Evolutionary conservation across 2,888 invertebrate species (phyloP).

Genomic region (Glyphotaelius pellucidus): DNA sequence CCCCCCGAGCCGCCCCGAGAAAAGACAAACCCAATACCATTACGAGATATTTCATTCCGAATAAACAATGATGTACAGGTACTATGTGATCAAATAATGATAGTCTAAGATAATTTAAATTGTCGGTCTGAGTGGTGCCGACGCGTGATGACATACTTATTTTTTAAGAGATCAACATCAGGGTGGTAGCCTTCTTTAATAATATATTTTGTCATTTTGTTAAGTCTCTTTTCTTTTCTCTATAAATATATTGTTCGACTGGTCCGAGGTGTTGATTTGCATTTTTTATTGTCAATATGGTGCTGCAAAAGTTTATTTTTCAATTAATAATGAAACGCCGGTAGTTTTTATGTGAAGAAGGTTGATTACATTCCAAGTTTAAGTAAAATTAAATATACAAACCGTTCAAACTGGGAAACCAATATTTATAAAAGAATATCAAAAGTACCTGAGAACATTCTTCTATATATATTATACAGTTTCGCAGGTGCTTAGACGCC

Average conservation of each 20-base stretch:
- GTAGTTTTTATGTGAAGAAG: background rate
- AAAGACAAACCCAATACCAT: slow-evolving; percentile 63
- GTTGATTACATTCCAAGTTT: slow-evolving; percentile 2
- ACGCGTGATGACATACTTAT: slow-evolving; percentile 53
- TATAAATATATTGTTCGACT: slow-evolving; percentile 9
- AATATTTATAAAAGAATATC: background rate
- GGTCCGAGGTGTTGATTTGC: background rate
- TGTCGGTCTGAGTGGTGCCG: slow-evolving; percentile 10
- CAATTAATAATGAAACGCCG: background rate
- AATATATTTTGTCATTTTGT: slow-evolving; percentile 52
- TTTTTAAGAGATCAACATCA: slow-evolving; percentile 50
- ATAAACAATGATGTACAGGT: slow-evolving; percentile 60
- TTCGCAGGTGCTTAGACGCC: background rate
- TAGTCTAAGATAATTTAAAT: slow-evolving; percentile 35
- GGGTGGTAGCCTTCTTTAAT: slow-evolving; percentile 54
- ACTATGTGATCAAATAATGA: slow-evolving; percentile 39
- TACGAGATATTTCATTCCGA: slow-evolving; percentile 64
- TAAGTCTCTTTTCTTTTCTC: slow-evolving; percentile 33
- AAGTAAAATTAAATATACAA: background rate
- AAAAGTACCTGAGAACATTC: background rate
- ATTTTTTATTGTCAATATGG: slow-evolving; percentile 2
- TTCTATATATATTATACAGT: background rate
- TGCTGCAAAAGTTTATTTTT: slow-evolving; percentile 2
- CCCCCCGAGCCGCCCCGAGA: slow-evolving; percentile 16
- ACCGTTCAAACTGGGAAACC: background rate